Evolutionary conservation across 2,113 vertebrate genomes (phyloP).

Genomic region (Xenopus tropicalis): DNA sequence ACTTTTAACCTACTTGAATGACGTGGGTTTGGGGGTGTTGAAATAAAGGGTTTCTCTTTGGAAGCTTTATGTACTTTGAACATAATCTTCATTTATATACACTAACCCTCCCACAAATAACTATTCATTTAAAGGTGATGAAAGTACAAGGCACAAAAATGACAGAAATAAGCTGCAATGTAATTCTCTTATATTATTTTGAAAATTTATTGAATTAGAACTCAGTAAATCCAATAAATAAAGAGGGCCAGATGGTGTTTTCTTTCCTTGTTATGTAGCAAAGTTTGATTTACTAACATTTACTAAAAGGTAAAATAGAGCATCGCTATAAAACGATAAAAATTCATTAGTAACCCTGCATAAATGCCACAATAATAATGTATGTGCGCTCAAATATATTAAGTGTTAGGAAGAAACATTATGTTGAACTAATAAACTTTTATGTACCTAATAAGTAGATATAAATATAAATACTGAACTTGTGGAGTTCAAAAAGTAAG

Average conservation of each 20-base stretch:
- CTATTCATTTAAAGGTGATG: constrained; percentile 7
- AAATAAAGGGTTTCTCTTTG: no score
- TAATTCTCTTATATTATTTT: constrained; percentile 60
- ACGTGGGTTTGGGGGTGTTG: no score
- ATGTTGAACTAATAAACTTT: constrained; percentile 52
- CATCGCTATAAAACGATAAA: constrained; percentile 49
- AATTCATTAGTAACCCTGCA: constrained; percentile 47
- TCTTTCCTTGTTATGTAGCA: constrained; percentile 47
- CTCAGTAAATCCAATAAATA: constrained; percentile 57
- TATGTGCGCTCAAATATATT: constrained; percentile 51
- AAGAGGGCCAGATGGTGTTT: constrained; percentile 55
- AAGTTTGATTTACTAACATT: constrained; percentile 51
- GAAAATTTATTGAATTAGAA: constrained; percentile 59
- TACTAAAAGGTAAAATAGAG: constrained; percentile 40
- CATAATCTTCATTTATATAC: background rate
- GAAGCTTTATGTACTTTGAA: no score
- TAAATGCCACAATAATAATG: constrained; percentile 46
- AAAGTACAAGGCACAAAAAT: constrained; percentile 50
- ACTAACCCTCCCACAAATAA: background rate
- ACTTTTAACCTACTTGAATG: no score
- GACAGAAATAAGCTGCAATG: constrained; percentile 52
- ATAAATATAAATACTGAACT: constrained; percentile 48
- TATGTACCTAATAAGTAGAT: constrained; percentile 56
- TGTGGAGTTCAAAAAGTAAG: constrained; percentile 42
- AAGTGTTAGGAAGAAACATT: constrained; percentile 44